phyloP scores from a whole-genome alignment of 2,797 vertebrate genomes.

The Alca torda region DNA sequence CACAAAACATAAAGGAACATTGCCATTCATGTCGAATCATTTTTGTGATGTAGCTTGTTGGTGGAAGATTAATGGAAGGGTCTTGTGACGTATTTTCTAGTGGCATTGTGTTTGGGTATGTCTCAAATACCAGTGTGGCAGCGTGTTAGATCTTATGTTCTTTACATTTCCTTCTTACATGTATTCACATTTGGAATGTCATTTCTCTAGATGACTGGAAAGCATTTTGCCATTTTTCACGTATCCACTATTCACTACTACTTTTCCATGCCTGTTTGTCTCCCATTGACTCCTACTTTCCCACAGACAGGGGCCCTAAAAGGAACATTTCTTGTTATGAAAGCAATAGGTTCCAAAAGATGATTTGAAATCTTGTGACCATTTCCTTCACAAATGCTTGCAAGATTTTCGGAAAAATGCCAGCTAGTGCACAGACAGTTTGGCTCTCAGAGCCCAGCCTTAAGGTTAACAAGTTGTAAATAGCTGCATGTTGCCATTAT shows the following conservation, averaged over 20 bases:
- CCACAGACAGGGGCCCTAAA: not conserved
- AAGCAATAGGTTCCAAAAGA: not conserved
- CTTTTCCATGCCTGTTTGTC: not conserved
- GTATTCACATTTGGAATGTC: not conserved
- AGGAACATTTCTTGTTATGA: not conserved
- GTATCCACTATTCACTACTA: not conserved
- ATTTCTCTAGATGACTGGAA: not conserved
- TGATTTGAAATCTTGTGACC: conserved; percentile 2
- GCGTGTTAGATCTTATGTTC: not conserved
- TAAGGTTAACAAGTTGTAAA: conserved; percentile 69
- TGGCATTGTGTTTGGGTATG: not conserved
- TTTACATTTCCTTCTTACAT: not conserved
- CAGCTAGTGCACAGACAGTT: conserved; percentile 36
- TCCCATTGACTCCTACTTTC: not conserved
- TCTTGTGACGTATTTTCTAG: not conserved
- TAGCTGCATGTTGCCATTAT: conserved; percentile 57
- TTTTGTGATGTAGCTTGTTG: not conserved
- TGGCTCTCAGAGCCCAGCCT: conserved; percentile 28
- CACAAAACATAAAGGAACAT: not conserved
- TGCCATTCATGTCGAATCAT: not conserved
- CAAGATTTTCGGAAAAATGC: conserved; percentile 41
- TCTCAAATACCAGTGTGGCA: not conserved
- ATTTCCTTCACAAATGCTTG: not conserved
- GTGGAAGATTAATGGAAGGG: not conserved
- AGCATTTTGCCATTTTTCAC: not conserved